Percentiles rank a stretch among this genome's conserved stretches.
Conservation (phyloP, 2,113 vertebrate species). For the Seriola rivoliana region DNA sequence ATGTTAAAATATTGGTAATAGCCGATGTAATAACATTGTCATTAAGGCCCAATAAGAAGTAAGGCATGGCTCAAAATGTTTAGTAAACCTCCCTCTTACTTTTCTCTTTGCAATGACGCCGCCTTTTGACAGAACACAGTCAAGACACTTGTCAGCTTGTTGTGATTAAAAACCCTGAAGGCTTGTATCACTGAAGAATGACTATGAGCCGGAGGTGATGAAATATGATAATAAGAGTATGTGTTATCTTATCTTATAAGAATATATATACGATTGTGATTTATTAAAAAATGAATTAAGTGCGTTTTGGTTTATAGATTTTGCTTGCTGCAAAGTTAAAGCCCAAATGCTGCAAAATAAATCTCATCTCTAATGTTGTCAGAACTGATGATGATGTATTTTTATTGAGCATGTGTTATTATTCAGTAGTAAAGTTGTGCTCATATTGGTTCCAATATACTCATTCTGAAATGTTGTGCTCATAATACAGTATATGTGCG, state of each 20-base stretch:
- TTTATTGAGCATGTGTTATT: neutral
- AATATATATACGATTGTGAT: neutral
- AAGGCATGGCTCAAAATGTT: neutral
- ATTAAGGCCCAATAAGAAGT: neutral
- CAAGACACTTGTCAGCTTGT: constrained; percentile 50
- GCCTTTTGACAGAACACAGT: constrained; percentile 28
- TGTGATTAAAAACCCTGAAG: neutral
- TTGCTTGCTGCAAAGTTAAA: too few species aligned
- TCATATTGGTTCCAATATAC: neutral
- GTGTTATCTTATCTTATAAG: neutral
- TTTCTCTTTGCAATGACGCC: constrained; percentile 54
- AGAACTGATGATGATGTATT: neutral
- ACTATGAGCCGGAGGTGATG: neutral
- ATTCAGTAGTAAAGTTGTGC: neutral
- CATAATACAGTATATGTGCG: too few species aligned
- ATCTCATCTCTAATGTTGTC: neutral
- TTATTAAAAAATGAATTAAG: neutral
- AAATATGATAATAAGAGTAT: neutral
- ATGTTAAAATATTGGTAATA: neutral
- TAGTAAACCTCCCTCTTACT: neutral
- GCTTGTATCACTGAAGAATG: neutral
- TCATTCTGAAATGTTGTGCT: neutral
- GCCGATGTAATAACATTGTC: neutral
- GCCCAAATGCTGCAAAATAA: neutral
- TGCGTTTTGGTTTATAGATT: neutral